A percentile compares a stretch with the other conserved stretches of the same genome.
Evolutionary conservation across 1,140 invertebrate genomes (phyloP).

Genomic region (Saccostrea glomerata): DNA sequence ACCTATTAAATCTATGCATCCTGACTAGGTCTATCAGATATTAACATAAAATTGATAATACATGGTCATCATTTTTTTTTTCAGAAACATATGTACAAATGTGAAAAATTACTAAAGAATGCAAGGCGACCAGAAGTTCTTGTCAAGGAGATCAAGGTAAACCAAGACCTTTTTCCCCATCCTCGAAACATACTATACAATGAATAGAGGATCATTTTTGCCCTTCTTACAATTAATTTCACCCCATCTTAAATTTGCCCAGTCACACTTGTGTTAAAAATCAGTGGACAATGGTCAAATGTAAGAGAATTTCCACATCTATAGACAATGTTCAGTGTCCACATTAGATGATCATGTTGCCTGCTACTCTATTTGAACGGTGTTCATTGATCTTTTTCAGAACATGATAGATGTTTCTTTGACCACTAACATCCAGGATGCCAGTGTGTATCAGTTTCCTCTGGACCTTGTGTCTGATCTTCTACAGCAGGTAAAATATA

Average conservation of each 20-base stretch:
- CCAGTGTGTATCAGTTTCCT: conserved; percentile 86
- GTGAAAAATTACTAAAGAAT: conserved; percentile 85
- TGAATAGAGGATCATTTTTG: too few relatives aligned
- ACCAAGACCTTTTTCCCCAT: conserved; percentile 25
- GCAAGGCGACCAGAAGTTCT: conserved; percentile 87
- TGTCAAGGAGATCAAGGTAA: conserved; percentile 89
- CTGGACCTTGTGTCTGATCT: conserved; percentile 88
- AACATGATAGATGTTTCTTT: conserved; percentile 89
- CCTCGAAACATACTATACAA: too few relatives aligned
- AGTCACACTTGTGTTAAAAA: too few relatives aligned
- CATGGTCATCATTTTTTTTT: conserved; percentile 32
- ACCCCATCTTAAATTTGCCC: too few relatives aligned
- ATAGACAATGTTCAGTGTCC: too few relatives aligned
- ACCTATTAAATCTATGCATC: background rate
- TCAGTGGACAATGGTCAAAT: too few relatives aligned
- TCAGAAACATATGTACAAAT: conserved; percentile 89
- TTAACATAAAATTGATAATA: too few relatives aligned
- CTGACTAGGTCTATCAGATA: background rate
- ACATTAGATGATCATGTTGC: background rate
- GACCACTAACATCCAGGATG: conserved; percentile 89
- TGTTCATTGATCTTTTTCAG: conserved; percentile 79
- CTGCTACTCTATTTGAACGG: background rate
- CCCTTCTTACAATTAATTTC: too few relatives aligned
- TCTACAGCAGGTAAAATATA: conserved; percentile 81
- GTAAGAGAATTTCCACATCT: too few relatives aligned